Evolutionary conservation across 2,797 vertebrate species (phyloP).

Genomic region (Microctenopoma steveboyesi): DNA sequence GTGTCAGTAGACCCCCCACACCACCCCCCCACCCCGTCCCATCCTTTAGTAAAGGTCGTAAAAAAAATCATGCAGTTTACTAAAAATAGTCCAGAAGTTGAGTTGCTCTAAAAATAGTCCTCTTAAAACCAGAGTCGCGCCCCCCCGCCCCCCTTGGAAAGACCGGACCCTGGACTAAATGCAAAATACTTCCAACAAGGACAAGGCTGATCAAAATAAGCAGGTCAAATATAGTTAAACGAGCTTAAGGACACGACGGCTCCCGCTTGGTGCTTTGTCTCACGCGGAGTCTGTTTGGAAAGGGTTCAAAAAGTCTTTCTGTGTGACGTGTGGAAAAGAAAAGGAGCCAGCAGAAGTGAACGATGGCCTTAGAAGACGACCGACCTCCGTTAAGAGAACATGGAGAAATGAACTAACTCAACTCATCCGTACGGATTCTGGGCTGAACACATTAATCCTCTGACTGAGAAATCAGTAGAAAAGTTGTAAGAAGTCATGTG

Average conservation of each 20-base stretch:
- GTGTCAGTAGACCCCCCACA: conserved; percentile 71
- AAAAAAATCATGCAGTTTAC: conserved; percentile 86
- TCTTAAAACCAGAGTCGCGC: conserved; percentile 75
- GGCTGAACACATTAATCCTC: conserved; percentile 76
- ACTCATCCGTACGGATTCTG: conserved; percentile 7
- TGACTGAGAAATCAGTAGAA: conserved; percentile 80
- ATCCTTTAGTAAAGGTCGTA: conserved; percentile 79
- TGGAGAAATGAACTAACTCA: conserved; percentile 46
- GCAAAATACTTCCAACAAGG: conserved; percentile 58
- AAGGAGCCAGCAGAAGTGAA: conserved; percentile 47
- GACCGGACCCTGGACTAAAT: conserved; percentile 61
- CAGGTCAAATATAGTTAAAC: conserved; percentile 73
- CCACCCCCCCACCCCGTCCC: conserved; percentile 32
- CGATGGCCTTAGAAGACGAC: conserved; percentile 57
- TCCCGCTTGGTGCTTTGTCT: conserved; percentile 77
- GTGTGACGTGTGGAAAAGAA: conserved; percentile 51
- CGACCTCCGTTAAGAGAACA: conserved; percentile 56
- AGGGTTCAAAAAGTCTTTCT: conserved; percentile 37
- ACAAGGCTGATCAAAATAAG: conserved; percentile 74
- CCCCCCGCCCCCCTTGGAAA: conserved; percentile 24
- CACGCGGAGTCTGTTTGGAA: conserved; percentile 52
- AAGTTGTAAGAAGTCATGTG: conserved; percentile 85
- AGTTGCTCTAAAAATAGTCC: conserved; percentile 78
- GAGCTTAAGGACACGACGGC: conserved; percentile 83
- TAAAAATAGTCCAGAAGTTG: conserved; percentile 78